Percentiles rank a stretch among this genome's conserved stretches.
phyloP scores from a whole-genome alignment of 2,888 invertebrate genomes.

The Oscheius myriophilus region DNA sequence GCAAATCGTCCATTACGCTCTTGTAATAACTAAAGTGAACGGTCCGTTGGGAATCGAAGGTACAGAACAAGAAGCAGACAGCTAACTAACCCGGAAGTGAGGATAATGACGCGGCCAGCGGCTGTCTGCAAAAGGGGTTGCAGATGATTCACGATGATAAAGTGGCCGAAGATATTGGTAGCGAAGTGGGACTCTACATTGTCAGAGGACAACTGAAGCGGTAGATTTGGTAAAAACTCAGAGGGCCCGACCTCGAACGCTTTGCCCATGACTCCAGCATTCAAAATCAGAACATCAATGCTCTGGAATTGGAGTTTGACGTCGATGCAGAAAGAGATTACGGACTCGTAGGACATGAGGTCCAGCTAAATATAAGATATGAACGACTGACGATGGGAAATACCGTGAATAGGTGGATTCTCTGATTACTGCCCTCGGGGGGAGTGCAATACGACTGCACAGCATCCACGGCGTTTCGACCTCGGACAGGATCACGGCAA shows the following conservation, averaged over 20 bases:
- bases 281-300: slow-evolving; percentile 83
- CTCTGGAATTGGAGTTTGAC: slow-evolving; percentile 29
- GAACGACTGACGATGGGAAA: background rate
- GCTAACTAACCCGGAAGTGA: slow-evolving; percentile 70
- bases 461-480: slow-evolving; percentile 31
- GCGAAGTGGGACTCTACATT: slow-evolving; percentile 85
- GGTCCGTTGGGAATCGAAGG: background rate
- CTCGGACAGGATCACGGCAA: slow-evolving; percentile 47
- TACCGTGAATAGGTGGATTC: slow-evolving; percentile 19
- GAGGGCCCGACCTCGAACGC: slow-evolving; percentile 70
- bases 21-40: background rate
- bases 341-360: slow-evolving; percentile 47
- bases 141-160: slow-evolving; percentile 77
- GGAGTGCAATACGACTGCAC: slow-evolving; percentile 5
- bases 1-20: slow-evolving; percentile 7
- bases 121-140: slow-evolving; percentile 76
- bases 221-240: slow-evolving; percentile 35
- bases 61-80: slow-evolving; percentile 42
- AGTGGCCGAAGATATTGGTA: slow-evolving; percentile 86
- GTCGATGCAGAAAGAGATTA: slow-evolving; percentile 45
- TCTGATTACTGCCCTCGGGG: slow-evolving; percentile 6
- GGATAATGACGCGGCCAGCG: slow-evolving; percentile 75
- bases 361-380: slow-evolving; percentile 41
- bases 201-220: slow-evolving; percentile 77
- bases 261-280: slow-evolving; percentile 80